Evolutionary conservation across 1,140 invertebrate genomes (phyloP).

Genomic region (Delia radicum): DNA sequence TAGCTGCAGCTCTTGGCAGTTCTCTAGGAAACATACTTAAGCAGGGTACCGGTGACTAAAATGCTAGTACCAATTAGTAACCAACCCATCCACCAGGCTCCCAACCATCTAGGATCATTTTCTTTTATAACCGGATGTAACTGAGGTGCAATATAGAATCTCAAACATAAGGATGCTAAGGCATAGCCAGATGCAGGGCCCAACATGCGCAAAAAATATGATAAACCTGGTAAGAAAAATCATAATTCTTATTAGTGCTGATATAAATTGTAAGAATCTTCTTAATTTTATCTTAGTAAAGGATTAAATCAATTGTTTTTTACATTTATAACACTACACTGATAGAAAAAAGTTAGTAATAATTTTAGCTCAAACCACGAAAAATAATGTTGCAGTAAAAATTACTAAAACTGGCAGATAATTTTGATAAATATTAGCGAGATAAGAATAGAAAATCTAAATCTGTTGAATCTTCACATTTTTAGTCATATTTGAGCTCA

Average conservation of each 20-base stretch:
- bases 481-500: no score
- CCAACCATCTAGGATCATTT: constrained; percentile 73
- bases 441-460: no score
- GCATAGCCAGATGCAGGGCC: constrained; percentile 73
- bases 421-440: no score
- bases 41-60: constrained; percentile 63
- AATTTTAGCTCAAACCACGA: no score
- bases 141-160: constrained; percentile 69
- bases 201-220: constrained; percentile 69
- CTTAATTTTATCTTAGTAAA: no score
- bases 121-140: constrained; percentile 68
- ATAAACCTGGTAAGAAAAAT: constrained; percentile 61
- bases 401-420: background rate
- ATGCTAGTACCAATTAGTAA: constrained; percentile 67
- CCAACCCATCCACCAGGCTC: constrained; percentile 81
- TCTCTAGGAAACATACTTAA: constrained; percentile 68
- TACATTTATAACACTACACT: no score
- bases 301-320: no score
- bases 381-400: no score
- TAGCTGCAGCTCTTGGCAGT: constrained; percentile 62
- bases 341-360: no score
- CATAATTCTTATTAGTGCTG: background rate
- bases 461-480: no score
- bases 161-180: constrained; percentile 68
- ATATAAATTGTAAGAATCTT: background rate